These are phyloP conservation scores for Drosophila sulfurigaster DNA, from an alignment of 1,140 invertebrate species.

Conservation along the genomic window DNA sequence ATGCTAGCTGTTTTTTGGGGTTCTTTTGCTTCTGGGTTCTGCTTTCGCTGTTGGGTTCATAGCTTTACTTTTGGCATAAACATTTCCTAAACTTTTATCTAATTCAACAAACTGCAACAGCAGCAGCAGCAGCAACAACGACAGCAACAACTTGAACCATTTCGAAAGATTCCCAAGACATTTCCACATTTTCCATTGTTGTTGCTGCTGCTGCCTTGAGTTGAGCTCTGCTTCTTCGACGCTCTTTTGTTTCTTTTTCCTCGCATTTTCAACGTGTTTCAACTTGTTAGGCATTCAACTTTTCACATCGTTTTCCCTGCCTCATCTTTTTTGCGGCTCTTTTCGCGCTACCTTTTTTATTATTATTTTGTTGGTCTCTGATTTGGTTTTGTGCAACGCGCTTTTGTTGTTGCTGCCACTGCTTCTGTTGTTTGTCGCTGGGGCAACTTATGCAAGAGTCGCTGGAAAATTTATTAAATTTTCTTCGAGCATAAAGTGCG, in stretches of 20 bases:
- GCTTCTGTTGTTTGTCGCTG: constrained; percentile 32
- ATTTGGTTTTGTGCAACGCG: constrained; percentile 57
- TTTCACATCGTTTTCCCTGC: constrained; percentile 73
- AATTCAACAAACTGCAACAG: constrained; percentile 77
- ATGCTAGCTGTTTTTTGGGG: constrained; percentile 7
- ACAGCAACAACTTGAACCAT: constrained; percentile 56
- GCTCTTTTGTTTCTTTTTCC: constrained; percentile 29
- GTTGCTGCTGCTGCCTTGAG: constrained; percentile 53
- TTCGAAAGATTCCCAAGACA: constrained; percentile 79
- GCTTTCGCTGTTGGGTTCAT: constrained; percentile 41
- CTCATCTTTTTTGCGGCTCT: constrained; percentile 31
- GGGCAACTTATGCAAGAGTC: constrained; percentile 49
- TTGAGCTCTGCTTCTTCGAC: constrained; percentile 41
- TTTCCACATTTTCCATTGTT: constrained; percentile 83
- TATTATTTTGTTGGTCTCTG: constrained; percentile 27
- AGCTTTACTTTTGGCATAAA: constrained; percentile 73
- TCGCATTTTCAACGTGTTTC: constrained; percentile 73
- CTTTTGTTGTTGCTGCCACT: constrained; percentile 16
- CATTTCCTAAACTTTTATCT: constrained; percentile 83
- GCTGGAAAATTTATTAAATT: constrained; percentile 67
- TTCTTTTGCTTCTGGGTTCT: constrained; percentile 1
- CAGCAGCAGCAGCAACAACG: constrained; percentile 15
- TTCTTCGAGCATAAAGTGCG: constrained; percentile 59
- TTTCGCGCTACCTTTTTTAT: constrained; percentile 15
- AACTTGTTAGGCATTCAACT: constrained; percentile 79